Conservation (phyloP, 1,140 invertebrate species). For the Holotrichia oblita region DNA sequence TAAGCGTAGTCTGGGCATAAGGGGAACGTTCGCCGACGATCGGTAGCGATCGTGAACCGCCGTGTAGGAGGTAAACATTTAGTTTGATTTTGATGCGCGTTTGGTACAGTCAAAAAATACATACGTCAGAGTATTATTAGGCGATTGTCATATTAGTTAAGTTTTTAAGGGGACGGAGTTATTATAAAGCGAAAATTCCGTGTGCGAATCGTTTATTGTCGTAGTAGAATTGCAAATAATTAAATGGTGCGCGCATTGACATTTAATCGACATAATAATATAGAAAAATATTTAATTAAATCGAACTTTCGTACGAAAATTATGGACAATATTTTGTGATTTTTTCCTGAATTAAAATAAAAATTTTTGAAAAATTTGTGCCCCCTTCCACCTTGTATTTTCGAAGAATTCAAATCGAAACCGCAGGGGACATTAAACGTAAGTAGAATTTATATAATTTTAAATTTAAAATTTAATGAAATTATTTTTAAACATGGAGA, state of each 20-base stretch:
- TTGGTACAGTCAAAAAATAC: slow-evolving; percentile 48
- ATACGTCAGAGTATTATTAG: slow-evolving; percentile 43
- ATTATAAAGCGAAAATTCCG: neutral
- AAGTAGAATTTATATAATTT: neutral
- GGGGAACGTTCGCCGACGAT: slow-evolving; percentile 40
- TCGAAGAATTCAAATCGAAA: no score
- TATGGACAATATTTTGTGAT: no score
- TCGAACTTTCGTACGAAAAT: no score
- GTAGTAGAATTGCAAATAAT: neutral
- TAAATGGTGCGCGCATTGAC: neutral
- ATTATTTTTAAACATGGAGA: neutral
- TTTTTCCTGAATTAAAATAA: no score
- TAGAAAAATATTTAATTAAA: no score
- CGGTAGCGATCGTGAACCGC: slow-evolving; percentile 43
- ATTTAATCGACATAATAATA: neutral
- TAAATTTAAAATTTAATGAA: no score
- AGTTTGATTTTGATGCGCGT: slow-evolving; percentile 54
- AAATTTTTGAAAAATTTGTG: no score
- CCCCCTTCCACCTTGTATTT: no score
- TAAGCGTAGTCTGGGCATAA: slow-evolving; percentile 50
- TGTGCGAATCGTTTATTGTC: neutral
- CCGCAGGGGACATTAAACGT: neutral
- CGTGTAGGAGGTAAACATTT: slow-evolving; percentile 54
- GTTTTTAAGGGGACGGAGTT: neutral
- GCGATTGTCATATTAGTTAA: slow-evolving; percentile 40